phyloP scores from a whole-genome alignment of 2,113 vertebrate genomes.

The Platysternon megacephalum region DNA sequence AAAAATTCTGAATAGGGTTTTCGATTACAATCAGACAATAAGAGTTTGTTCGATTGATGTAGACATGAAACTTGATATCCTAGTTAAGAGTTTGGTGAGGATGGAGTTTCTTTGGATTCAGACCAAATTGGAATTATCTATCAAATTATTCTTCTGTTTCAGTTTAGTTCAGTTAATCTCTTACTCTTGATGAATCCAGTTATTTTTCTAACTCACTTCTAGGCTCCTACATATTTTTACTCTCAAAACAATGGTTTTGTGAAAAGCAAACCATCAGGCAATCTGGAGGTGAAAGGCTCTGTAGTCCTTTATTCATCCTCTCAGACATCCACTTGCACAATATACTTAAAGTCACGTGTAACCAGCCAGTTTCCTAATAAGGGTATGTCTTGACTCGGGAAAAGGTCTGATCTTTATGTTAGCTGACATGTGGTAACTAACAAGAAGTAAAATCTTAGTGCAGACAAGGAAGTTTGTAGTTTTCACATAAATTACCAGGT shows the following conservation, averaged over 20 bases:
- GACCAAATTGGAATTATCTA: background rate
- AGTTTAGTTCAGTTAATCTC: background rate
- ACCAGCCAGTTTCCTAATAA: background rate
- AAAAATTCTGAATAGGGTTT: background rate
- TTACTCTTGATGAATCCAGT: accelerated
- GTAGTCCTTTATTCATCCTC: background rate
- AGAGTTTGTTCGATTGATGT: background rate
- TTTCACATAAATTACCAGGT: background rate
- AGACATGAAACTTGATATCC: background rate
- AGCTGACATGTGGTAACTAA: background rate
- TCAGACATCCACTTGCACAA: background rate
- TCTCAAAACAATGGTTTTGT: background rate
- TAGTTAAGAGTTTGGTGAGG: background rate
- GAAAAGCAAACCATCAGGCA: accelerated
- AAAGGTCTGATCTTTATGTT: background rate
- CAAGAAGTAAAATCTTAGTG: background rate
- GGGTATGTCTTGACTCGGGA: background rate
- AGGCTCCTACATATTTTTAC: accelerated
- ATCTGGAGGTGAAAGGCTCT: background rate
- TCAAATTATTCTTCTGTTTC: background rate
- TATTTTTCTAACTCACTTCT: background rate
- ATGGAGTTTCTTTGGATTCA: background rate
- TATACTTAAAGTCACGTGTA: background rate
- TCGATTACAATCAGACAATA: background rate
- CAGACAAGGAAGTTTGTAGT: background rate